These are phyloP conservation scores for Chloromyia formosa DNA, from an alignment of 2,888 invertebrate species.

Conservation along the genomic window DNA sequence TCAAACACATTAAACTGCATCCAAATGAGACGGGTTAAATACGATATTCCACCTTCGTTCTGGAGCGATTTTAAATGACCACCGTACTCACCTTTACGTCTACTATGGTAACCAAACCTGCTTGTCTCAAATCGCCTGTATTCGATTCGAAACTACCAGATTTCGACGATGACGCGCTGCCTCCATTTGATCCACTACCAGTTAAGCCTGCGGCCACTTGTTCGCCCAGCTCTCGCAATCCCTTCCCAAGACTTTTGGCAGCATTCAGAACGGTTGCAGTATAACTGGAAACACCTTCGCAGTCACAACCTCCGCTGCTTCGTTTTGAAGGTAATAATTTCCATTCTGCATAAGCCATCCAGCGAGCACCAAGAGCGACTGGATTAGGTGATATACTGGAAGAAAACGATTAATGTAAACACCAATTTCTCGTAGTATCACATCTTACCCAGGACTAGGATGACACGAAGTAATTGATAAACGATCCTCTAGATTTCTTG, in stretches of 20 bases:
- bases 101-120: slow-evolving; percentile 88
- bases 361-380: slow-evolving; percentile 84
- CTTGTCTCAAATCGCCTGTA: slow-evolving; percentile 73
- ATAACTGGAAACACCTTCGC: slow-evolving; percentile 86
- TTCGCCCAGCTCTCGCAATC: slow-evolving; percentile 88
- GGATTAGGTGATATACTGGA: slow-evolving; percentile 74
- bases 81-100: slow-evolving; percentile 80
- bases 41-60: no score
- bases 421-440: no score
- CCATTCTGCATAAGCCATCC: slow-evolving; percentile 88
- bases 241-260: slow-evolving; percentile 92
- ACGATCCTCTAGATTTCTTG: slow-evolving; percentile 85
- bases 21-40: no score
- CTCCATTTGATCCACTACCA: slow-evolving; percentile 65
- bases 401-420: not conserved
- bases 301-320: slow-evolving; percentile 85
- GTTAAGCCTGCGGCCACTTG: slow-evolving; percentile 90
- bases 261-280: slow-evolving; percentile 95
- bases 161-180: slow-evolving; percentile 58
- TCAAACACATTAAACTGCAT: no score
- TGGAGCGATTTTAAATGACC: no score
- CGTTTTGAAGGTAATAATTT: slow-evolving; percentile 80
- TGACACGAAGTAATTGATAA: slow-evolving; percentile 90
- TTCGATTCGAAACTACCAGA: slow-evolving; percentile 65
- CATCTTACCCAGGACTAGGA: slow-evolving; percentile 77